A percentile compares a stretch with the other conserved stretches of the same genome.
Evolutionary conservation across 1,140 invertebrate genomes (phyloP).

Genomic region (Grapholita molesta): DNA sequence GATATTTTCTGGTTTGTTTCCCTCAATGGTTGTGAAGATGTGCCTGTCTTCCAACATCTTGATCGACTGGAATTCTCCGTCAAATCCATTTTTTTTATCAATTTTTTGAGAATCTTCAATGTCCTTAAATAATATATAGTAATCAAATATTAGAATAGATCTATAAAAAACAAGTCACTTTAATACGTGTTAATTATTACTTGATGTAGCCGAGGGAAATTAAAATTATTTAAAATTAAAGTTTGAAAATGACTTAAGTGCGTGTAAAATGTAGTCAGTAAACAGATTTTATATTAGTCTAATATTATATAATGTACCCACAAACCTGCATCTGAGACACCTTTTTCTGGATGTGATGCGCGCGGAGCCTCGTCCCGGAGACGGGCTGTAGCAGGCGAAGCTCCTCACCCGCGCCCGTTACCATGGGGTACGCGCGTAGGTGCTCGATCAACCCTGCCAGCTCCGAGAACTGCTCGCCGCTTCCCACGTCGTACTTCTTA

Average conservation of each 20-base stretch:
- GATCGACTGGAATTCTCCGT: constrained; percentile 98
- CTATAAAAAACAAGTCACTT: constrained; percentile 19
- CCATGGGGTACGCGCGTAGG: constrained; percentile 98
- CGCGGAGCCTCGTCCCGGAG: constrained; percentile 97
- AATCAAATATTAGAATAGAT: background rate
- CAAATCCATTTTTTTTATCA: constrained; percentile 85
- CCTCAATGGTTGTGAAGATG: constrained; percentile 94
- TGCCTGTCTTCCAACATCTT: constrained; percentile 96
- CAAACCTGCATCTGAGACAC: constrained; percentile 82
- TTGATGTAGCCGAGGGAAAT: too few species aligned
- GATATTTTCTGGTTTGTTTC: constrained; percentile 92
- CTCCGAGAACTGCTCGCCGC: constrained; percentile 95
- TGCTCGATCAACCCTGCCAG: constrained; percentile 96
- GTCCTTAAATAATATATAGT: constrained; percentile 55
- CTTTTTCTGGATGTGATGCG: constrained; percentile 92
- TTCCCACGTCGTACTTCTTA: constrained; percentile 97
- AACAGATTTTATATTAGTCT: too few species aligned
- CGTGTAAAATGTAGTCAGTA: too few species aligned
- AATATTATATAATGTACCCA: background rate
- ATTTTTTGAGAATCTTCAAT: constrained; percentile 46
- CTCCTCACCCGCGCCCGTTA: constrained; percentile 97
- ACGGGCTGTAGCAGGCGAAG: constrained; percentile 97
- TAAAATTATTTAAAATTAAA: too few species aligned
- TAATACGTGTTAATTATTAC: too few species aligned
- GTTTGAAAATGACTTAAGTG: too few species aligned